A percentile compares a stretch with the other conserved stretches of the same genome.
These are phyloP conservation scores for Stomatorhinus walkeri DNA, from an alignment of 2,797 vertebrate genomes.

Conservation along the genomic window DNA sequence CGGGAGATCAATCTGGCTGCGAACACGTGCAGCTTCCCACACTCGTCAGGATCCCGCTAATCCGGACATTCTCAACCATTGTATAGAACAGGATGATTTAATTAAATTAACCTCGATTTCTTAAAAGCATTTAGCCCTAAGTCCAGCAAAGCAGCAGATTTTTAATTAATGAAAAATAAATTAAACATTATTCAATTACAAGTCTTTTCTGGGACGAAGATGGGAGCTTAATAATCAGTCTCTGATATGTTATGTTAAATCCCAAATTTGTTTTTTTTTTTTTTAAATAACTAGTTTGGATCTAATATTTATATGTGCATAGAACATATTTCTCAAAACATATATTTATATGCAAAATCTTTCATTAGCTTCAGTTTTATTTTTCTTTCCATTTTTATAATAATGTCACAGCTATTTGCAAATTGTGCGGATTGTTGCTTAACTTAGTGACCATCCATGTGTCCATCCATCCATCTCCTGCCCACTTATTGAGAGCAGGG, in stretches of 20 bases:
- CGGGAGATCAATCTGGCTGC: constrained; percentile 30
- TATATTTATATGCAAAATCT: background rate
- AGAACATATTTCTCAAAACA: background rate
- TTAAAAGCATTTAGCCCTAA: background rate
- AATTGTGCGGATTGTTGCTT: background rate
- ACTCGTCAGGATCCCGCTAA: background rate
- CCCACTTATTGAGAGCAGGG: background rate
- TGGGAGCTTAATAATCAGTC: background rate
- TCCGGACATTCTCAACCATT: background rate
- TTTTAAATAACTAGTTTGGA: background rate
- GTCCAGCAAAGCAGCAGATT: background rate
- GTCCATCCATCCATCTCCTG: background rate
- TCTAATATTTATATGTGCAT: background rate
- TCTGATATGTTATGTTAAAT: background rate
- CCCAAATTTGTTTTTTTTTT: background rate
- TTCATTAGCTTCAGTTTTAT: background rate
- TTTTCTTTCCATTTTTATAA: background rate
- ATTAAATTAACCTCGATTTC: constrained; percentile 9
- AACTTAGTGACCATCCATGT: background rate
- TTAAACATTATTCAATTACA: constrained; percentile 14
- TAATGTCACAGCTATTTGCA: background rate
- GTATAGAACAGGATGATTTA: background rate
- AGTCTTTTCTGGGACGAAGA: background rate
- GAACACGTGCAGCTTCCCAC: constrained; percentile 28
- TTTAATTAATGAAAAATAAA: constrained; percentile 10